Evolutionary conservation across 2,888 invertebrate species (phyloP), one percentile per base, ranked within the genome.

Genomic region (Brachyptera risi): DNA sequence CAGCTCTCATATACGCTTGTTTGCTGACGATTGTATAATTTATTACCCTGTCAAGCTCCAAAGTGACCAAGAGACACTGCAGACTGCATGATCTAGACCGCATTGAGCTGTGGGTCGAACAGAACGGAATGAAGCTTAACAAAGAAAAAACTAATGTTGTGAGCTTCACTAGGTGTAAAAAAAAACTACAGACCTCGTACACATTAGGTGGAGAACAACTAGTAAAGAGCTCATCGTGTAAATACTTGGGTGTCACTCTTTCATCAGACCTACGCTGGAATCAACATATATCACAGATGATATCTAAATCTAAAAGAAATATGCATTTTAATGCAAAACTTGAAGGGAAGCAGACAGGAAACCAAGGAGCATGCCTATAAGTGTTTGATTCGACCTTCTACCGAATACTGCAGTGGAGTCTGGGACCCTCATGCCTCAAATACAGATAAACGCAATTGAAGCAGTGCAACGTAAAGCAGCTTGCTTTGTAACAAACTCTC

Each of bases 21-120:
- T n/a, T n/a, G 51, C 35, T 15, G 51, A 51, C 15, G 31, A 51
- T 17, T 51, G 31, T 31, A 51, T 51, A 17, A 11, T 51, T 15
- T 51, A 51, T 51, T 17, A 15, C n/a, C 9, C 17, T 9, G 19
- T 19, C 44, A 31, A 35, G 31, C n/a, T 13, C 21, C 17, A 5
- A n/a, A n/a, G 9, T n/a, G 40, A 40, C n/a, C 40, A 40, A n/a
- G 15, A 9, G 11, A 40, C 7, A n/a, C 15, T 40, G 4, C 40
- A 40, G n/a, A n/a, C 9, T 15, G n/a, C n/a, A n/a, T n/a, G 31
- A 31, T 11, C 31, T 31, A 11, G 31, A 31, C 11, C 31, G 31
- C 31, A 31, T 31, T 31, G 31, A 40, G 40, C n/a, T n/a, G n/a
- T 40, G 40, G 40, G 40, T 40, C 4, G 9, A 40, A n/a, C 15